Base-by-base conservation (phyloP, 1,140 invertebrate species). In the Condylostylus longicornis region DNA sequence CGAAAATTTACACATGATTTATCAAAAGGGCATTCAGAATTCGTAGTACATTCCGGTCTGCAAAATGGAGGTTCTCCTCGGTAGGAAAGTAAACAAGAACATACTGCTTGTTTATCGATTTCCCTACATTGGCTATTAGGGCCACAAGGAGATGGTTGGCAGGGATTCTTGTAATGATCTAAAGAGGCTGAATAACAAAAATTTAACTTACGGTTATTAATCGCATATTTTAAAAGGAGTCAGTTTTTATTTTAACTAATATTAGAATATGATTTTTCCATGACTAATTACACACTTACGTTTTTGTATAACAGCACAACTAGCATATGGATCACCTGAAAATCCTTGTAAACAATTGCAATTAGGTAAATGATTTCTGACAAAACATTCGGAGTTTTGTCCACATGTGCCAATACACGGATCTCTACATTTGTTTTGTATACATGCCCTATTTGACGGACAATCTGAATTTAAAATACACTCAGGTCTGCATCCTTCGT, bases 341-440 rank as follows among this genome's bases (percentile, higher is more conserved):
- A 71, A 84, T 14, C 79, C 79, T 21, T 63, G 47, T 20, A 69
- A 50, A 46, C 82, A 87, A 18, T 67, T 70, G 54, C 82, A 86
- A 10, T 68, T 65, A 18, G 80, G 74, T 38, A 75, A 55, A 52
- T 83, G 78, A 53, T 81, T 77, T 6, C 75, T 66, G 2, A 82
- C 74, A 56, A 72, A 73, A 49, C 82, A 86, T 17, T 75, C 60
- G 5, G 80, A 76, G 59, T 82, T 82, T 38, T 65, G 64, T 12
- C 78, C 79, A 55, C 77, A 80, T 18, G 69, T 72, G 39, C 77
- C 77, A 3, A 73, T 72, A 49, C 79, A 83, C 10, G 79, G 78
- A 56, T 82, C 72, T 36, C 71, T 64, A 48, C 79, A 83, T 53
- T 76, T 78, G 43, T 72, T 69, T 46, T 70, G 65, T 35, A 77